Base-by-base conservation (phyloP, 2,888 invertebrate species). In the Nymphalis polychloros region DNA sequence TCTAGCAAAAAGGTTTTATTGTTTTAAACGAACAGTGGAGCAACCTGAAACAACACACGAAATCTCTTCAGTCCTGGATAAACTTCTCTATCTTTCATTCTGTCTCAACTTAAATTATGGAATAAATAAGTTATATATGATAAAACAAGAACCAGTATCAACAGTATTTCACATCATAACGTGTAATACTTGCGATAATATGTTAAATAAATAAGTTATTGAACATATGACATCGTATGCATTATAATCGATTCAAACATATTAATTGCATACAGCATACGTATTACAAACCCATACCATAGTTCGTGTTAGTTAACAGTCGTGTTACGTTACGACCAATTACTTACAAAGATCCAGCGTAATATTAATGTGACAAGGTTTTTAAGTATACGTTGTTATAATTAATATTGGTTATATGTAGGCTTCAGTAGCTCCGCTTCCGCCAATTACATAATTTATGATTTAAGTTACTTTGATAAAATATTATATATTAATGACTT, bases 321-420 rank as follows among this genome's bases (percentile, higher is more conserved):
- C 57, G 19, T 41, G n/a, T 41, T 19, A 41, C 57, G 57, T 27
- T 31, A 7, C 57, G n/a, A 57, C n/a, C 57, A 57, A 57, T 57
- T 57, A 57, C 57, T n/a, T 17, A 57, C 19, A 57, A 23, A 35
- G 41, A 19, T 57, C 57, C 41, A n/a, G 31, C 41, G 41, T 57
- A 57, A 41, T 57, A 41, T 57, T 57, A 57, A 41, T 57, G 57
- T 41, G 57, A 57, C 57, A 41, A 57, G 57, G 57, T 57, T 41
- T 19, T 41, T 19, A 57, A 57, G 57, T 57, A 41, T 57, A 19
- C 19, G 19, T 49, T 8, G 5, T 19, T 35, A 57, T 35, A 19
- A 57, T 57, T 19, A 57, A 19, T 41, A 57, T 19, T 41, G 10
- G n/a, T 19, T 41, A 41, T 41, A 46, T 23, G 23, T 59, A 59